These are phyloP conservation scores for Mycalesis mineus DNA, from an alignment of 2,888 invertebrate species.

Conservation along the genomic window DNA sequence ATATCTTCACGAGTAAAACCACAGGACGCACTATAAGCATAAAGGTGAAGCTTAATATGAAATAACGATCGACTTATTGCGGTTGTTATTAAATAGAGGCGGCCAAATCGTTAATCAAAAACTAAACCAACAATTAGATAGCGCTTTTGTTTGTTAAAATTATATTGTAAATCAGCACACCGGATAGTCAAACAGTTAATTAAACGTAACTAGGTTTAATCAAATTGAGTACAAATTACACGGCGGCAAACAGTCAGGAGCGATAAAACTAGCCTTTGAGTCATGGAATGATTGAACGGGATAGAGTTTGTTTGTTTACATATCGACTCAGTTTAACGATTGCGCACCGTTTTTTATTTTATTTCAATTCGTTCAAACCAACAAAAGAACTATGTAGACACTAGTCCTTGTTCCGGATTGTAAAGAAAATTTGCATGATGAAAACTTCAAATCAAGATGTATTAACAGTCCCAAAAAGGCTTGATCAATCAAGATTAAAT, in stretches of 20 bases:
- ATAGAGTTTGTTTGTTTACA: slow-evolving; percentile 63
- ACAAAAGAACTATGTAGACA: too few species aligned
- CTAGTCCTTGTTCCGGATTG: too few species aligned
- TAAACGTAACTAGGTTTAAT: slow-evolving; percentile 33
- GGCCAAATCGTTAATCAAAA: slow-evolving; percentile 9
- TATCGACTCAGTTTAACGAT: slow-evolving; percentile 69
- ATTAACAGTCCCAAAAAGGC: too few species aligned
- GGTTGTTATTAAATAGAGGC: slow-evolving; percentile 2
- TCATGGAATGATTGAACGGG: slow-evolving; percentile 55
- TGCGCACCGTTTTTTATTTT: slow-evolving; percentile 40
- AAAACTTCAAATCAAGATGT: too few species aligned
- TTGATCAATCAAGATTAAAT: background rate
- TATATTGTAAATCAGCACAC: slow-evolving; percentile 24
- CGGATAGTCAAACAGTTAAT: slow-evolving; percentile 31
- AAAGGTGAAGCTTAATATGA: background rate
- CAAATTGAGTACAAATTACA: slow-evolving; percentile 39
- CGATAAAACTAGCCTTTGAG: slow-evolving; percentile 64
- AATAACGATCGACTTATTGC: background rate
- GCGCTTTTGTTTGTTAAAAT: slow-evolving; percentile 22
- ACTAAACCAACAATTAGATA: slow-evolving; percentile 25
- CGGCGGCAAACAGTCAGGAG: slow-evolving; percentile 53
- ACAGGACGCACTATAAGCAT: too few species aligned
- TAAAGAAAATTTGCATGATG: too few species aligned
- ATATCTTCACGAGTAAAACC: background rate
- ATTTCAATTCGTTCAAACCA: too few species aligned